These are phyloP conservation scores for Apis florea DNA, from an alignment of 1,140 invertebrate species.

Conservation along the genomic window DNA sequence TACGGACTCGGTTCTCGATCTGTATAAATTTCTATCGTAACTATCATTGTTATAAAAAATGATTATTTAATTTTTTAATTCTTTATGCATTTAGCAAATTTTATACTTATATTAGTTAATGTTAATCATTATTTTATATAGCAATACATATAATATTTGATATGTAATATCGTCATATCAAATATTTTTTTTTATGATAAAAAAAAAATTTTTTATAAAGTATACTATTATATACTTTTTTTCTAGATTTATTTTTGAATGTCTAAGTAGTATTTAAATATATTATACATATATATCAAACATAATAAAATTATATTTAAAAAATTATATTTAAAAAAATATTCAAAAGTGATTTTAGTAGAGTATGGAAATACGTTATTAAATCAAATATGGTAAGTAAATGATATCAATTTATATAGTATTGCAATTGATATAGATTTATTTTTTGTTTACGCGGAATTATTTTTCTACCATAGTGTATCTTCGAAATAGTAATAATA, in stretches of 20 bases:
- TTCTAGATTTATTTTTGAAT: not conserved
- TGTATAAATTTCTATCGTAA: conserved; percentile 27
- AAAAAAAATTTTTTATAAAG: not conserved
- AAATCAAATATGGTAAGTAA: not conserved
- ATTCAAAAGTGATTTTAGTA: not conserved
- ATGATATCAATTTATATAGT: not conserved
- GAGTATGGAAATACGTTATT: not conserved
- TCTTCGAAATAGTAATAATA: not conserved
- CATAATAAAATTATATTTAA: not conserved
- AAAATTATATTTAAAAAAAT: not conserved
- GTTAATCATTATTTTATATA: not conserved
- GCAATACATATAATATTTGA: not conserved
- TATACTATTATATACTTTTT: not conserved
- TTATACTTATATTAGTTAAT: not conserved
- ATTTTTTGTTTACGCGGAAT: not conserved
- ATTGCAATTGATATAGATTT: not conserved
- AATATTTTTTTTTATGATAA: not conserved
- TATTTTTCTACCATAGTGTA: not conserved
- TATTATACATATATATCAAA: not conserved
- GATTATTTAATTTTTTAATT: not conserved
- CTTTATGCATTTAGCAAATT: not conserved
- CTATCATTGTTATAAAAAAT: not conserved
- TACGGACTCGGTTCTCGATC: conserved; percentile 36
- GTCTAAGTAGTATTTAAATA: not conserved
- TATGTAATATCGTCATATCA: not conserved